Conservation (phyloP, 2,888 invertebrate species). For the Teleiodes luculella region DNA sequence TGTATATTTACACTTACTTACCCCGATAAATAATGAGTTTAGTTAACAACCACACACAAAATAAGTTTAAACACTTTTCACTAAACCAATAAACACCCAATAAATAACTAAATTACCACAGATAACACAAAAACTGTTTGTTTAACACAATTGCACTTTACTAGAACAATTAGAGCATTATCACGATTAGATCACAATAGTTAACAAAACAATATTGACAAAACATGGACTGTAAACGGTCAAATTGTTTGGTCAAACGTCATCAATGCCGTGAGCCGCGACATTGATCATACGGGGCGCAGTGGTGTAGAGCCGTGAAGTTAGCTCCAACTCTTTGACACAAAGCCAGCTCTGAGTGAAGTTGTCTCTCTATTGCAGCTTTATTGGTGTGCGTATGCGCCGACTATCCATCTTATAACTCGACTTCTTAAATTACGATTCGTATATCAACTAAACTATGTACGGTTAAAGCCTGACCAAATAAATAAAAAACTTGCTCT, state of each 20-base stretch:
- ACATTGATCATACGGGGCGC: conserved; percentile 44
- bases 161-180: conserved; percentile 22
- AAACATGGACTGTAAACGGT: conserved; percentile 53
- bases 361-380: conserved; percentile 47
- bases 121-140: neutral
- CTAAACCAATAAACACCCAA: neutral
- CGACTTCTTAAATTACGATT: neutral
- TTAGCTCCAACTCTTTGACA: conserved; percentile 41
- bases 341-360: conserved; percentile 54
- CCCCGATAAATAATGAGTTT: neutral
- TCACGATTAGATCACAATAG: conserved; percentile 28
- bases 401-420: neutral
- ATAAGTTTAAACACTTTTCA: neutral
- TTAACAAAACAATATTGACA: conserved; percentile 53
- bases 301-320: conserved; percentile 53
- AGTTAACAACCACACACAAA: neutral
- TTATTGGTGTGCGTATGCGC: conserved; percentile 33
- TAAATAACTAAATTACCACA: neutral
- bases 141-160: neutral
- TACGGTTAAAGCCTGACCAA: too few species aligned
- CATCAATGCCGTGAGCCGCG: conserved; percentile 43
- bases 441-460: neutral
- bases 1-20: neutral
- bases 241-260: conserved; percentile 60
- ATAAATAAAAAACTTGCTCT: too few species aligned